Evolutionary conservation across 2,888 invertebrate genomes (phyloP).

Genomic region (Drosophila falleni): DNA sequence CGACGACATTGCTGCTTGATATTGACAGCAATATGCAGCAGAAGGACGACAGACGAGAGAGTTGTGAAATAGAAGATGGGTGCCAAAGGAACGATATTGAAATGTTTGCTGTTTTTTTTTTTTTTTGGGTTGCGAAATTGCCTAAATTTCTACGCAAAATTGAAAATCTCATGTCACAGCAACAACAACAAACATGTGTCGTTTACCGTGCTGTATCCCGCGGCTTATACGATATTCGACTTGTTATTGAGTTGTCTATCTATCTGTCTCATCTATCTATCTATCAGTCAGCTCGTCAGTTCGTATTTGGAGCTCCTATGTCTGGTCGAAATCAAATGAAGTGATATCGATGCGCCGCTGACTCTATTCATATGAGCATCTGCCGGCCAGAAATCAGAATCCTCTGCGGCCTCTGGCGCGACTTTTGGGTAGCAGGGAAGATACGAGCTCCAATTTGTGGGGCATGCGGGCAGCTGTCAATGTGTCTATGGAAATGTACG

Average conservation of each 20-base stretch:
- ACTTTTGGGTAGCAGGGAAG: slow-evolving; percentile 25
- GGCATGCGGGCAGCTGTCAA: slow-evolving; percentile 79
- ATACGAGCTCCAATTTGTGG: slow-evolving; percentile 13
- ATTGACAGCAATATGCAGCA: slow-evolving; percentile 62
- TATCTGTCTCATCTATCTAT: slow-evolving; percentile 8
- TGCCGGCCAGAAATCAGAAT: slow-evolving; percentile 49
- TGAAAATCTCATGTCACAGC: slow-evolving; percentile 65
- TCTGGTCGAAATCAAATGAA: slow-evolving; percentile 76
- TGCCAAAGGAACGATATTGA: slow-evolving; percentile 59
- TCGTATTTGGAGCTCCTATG: slow-evolving; percentile 35
- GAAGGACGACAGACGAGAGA: slow-evolving; percentile 20
- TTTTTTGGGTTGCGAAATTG: slow-evolving; percentile 29
- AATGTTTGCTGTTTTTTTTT: slow-evolving; percentile 57
- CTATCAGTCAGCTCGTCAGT: slow-evolving; percentile 36
- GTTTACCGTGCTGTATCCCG: slow-evolving; percentile 28
- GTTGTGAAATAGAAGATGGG: slow-evolving; percentile 9
- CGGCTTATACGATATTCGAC: slow-evolving; percentile 64
- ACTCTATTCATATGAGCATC: slow-evolving; percentile 77
- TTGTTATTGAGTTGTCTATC: slow-evolving; percentile 74
- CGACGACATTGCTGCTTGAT: slow-evolving; percentile 72
- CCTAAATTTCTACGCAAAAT: slow-evolving; percentile 65
- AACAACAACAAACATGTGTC: slow-evolving; percentile 61
- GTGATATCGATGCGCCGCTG: slow-evolving; percentile 80
- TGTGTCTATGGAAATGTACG: slow-evolving; percentile 80
- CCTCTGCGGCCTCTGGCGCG: slow-evolving; percentile 34